Base-by-base conservation (phyloP, 2,797 vertebrate species). In the Anguilla pacifica region DNA sequence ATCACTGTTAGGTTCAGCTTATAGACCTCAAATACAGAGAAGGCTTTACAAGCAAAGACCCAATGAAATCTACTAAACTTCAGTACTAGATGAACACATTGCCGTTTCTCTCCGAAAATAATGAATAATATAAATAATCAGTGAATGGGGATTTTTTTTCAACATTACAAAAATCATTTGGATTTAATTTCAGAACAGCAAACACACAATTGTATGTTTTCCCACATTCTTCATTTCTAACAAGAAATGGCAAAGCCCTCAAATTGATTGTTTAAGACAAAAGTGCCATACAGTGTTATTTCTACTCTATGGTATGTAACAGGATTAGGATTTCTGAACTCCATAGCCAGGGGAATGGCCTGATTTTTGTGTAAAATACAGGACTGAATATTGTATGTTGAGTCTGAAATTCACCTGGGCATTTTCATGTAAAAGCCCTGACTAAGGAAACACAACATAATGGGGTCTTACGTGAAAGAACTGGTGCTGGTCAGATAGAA, bases 181-280 rank as follows among this genome's bases (percentile, higher is more conserved):
- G 86, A 91, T 85, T 28, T 22, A 35, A 25, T 85, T 89, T 77
- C 31, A 82, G 10, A 85, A 86, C 85, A 84, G 79, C 88, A 87
- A 67, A 85, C 85, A 59, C 57, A 35, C 53, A 55, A 84, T 7
- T 84, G 6, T 81, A 79, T 81, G 61, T 43, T 85, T 85, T 87
- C 88, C 39, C 61, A 90, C 88, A 84, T 85, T 89, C 86, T 86
- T 90, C 83, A 79, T 77, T 85, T 89, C 59, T 86, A 70, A 89
- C 87, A 88, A 82, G 55, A 86, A 72, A 84, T 86, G 90, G 79
- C 89, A 86, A 93, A 90, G 86, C 91, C 90, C 88, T 92, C 89
- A n/a, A 86, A 86, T 87, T 90, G 88, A 90, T 90, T 90, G 91
- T 88, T 90, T 85, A 89, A 87, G 89, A 92, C 89, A 88, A 86